Percentiles rank a stretch among this genome's conserved stretches.
Conservation (phyloP, 2,888 invertebrate genomes). For the Serrognathus titanus region DNA sequence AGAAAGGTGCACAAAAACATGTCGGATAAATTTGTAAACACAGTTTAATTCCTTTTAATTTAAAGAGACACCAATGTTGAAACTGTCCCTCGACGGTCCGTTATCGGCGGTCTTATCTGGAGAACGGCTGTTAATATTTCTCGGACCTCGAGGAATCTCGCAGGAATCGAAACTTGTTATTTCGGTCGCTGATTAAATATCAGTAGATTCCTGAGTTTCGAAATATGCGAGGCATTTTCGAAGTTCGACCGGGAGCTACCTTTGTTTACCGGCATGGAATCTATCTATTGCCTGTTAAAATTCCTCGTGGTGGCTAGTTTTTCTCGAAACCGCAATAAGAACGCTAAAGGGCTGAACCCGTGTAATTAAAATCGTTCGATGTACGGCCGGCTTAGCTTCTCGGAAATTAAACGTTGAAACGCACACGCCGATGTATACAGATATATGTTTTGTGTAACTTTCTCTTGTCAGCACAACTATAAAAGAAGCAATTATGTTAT, state of each 20-base stretch:
- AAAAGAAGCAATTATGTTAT: too few species aligned
- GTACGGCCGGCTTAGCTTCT: conserved; percentile 10
- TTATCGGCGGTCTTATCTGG: conserved; percentile 11
- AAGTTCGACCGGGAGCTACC: conserved; percentile 15
- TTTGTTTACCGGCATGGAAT: conserved; percentile 23
- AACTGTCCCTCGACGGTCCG: conserved; percentile 6
- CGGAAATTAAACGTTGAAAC: conserved; percentile 9
- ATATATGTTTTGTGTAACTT: too few species aligned
- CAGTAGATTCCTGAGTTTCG: conserved; percentile 13
- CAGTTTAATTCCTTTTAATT: conserved; percentile 12
- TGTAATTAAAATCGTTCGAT: conserved; percentile 22
- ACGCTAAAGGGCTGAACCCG: conserved; percentile 18
- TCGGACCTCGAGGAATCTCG: conserved; percentile 10
- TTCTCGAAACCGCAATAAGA: conserved; percentile 24
- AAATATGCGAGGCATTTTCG: conserved; percentile 21
- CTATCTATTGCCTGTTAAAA: conserved; percentile 30
- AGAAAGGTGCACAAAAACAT: conserved; percentile 2
- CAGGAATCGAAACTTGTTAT: conserved; percentile 7
- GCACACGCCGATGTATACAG: too few species aligned
- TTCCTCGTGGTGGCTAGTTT: conserved; percentile 24
- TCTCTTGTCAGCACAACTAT: too few species aligned
- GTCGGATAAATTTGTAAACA: conserved; percentile 15
- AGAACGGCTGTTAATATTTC: conserved; percentile 12
- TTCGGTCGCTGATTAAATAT: conserved; percentile 12
- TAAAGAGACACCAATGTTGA: conserved; percentile 12